Evolutionary conservation across 1,140 invertebrate genomes (phyloP), one percentile per base, ranked within the genome.

Genomic region (Drosophila ercepeae): DNA sequence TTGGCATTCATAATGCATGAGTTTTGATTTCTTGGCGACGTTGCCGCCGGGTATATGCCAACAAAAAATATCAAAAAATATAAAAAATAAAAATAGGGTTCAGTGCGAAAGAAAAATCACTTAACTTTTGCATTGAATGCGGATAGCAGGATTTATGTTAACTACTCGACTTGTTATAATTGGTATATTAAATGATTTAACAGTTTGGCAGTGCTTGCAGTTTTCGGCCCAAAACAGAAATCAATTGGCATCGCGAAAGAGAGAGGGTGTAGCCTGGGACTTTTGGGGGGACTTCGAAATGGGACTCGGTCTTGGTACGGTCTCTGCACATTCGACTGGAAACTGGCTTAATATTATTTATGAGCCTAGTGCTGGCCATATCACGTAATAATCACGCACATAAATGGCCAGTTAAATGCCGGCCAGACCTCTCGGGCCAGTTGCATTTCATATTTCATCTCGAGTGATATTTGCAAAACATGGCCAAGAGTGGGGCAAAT

Each of bases 111-210:
- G 55, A 81, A 74, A 84, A 86, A 86, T 84, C 79, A 84, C 79
- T 84, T 84, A 86, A 76, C 58, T 86, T 61, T 72, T 68, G 54
- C 78, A 70, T 76, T 73, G 72, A 68, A 70, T 68, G 50, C 45
- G 60, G 59, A 82, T 60, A 63, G 69, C 57, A 57, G 74, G 83
- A 88, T 88, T 88, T 88, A 88, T 88, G 82, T 82, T 89, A 89
- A 88, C 82, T 83, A 89, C 74, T 82, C 75, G 77, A 88, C 83
- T 88, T 89, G 83, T 88, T 89, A 88, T 88, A 88, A 88, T 88
- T 88, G 82, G 83, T 88, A 88, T 88, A 88, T 88, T 88, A 88
- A 88, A 88, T 88, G 82, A 88, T 88, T 88, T 88, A 82, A 88
- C 84, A 86, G 82, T 67, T 68, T 74, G 74, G 57, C 68, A 64